Evolutionary conservation across 2,113 vertebrate genomes (phyloP).

Genomic region (Eptesicus fuscus): DNA sequence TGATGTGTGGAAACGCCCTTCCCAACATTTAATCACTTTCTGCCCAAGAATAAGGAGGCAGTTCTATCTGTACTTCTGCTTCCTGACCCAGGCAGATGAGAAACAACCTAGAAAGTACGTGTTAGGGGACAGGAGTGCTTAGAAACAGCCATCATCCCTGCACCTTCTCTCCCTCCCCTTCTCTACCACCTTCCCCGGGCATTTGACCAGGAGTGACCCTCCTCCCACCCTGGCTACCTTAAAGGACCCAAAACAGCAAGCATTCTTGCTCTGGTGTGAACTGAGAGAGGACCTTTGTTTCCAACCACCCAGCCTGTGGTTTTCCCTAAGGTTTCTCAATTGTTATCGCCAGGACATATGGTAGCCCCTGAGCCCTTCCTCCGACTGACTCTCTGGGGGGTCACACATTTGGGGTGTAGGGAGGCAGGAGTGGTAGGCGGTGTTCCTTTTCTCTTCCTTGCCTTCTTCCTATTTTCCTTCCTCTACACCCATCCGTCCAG

Average conservation of each 20-base stretch:
- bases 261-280: background rate
- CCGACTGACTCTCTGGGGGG: background rate
- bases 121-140: background rate
- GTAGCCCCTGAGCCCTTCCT: background rate
- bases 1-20: background rate
- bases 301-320: background rate
- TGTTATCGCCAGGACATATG: background rate
- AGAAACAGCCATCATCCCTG: background rate
- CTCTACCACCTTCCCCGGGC: background rate
- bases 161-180: background rate
- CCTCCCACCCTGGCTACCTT: background rate
- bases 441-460: background rate
- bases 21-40: background rate
- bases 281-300: background rate
- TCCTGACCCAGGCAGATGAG: background rate
- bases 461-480: conserved; percentile 33
- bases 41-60: background rate
- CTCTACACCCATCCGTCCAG: background rate
- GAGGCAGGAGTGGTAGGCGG: background rate
- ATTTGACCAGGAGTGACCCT: background rate
- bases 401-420: no score
- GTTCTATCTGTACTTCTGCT: background rate
- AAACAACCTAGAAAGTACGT: background rate
- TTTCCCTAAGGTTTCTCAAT: background rate
- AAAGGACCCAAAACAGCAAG: background rate